Evolutionary conservation across 2,888 invertebrate genomes (phyloP).

Genomic region (Myopa testacea): DNA sequence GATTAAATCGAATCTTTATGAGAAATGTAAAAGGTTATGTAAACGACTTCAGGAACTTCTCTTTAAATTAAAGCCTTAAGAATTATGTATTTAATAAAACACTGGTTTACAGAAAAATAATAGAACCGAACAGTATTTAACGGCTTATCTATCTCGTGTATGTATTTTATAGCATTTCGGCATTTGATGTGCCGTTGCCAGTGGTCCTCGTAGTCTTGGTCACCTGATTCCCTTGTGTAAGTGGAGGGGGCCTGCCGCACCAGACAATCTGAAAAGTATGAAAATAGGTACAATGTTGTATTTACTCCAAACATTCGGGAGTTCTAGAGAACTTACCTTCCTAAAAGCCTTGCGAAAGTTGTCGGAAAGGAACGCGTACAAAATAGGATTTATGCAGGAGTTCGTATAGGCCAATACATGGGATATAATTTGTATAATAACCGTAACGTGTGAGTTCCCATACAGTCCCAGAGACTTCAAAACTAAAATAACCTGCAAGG

Average conservation of each 20-base stretch:
- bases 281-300: conserved; percentile 13
- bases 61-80: too few relatives aligned
- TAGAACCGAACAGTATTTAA: background rate
- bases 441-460: conserved; percentile 76
- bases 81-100: background rate
- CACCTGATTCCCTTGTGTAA: conserved; percentile 66
- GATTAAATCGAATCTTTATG: too few relatives aligned
- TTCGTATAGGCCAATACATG: conserved; percentile 92
- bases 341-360: conserved; percentile 92
- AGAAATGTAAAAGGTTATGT: too few relatives aligned
- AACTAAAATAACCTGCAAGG: conserved; percentile 78
- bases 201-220: conserved; percentile 78
- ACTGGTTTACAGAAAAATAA: background rate
- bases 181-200: conserved; percentile 73
- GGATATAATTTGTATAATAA: conserved; percentile 81
- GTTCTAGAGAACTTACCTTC: conserved; percentile 66
- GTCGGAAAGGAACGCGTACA: conserved; percentile 94
- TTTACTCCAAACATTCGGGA: conserved; percentile 13
- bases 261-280: conserved; percentile 64
- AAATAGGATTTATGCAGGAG: conserved; percentile 93
- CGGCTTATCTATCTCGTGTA: background rate
- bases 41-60: too few relatives aligned
- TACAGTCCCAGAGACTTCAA: conserved; percentile 81
- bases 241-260: conserved; percentile 66
- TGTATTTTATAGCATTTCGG: conserved; percentile 65